These are phyloP conservation scores for Sander lucioperca DNA, from an alignment of 2,113 vertebrate species.

Conservation along the genomic window DNA sequence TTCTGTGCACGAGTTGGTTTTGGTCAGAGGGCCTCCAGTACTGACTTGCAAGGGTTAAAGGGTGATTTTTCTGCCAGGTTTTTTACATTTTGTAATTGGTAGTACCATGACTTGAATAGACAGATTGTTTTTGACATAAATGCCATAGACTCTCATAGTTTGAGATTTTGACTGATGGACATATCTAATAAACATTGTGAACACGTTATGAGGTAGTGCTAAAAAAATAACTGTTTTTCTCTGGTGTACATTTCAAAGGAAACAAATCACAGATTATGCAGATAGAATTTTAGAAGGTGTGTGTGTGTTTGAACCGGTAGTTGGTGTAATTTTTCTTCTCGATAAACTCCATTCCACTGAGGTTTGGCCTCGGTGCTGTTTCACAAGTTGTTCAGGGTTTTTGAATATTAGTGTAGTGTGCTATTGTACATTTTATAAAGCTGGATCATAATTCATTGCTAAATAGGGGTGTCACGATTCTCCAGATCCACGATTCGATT, in stretches of 20 bases:
- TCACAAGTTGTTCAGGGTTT: slow-evolving; percentile 31
- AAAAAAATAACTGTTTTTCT: not conserved
- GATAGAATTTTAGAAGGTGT: not conserved
- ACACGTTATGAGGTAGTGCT: not conserved
- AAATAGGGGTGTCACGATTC: too few species aligned
- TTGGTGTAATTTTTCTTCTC: not conserved
- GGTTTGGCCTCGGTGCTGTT: not conserved
- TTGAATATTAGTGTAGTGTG: not conserved
- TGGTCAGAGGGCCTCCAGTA: not conserved
- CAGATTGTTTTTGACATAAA: not conserved
- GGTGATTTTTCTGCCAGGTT: not conserved
- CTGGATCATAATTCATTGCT: not conserved
- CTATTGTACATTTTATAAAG: not conserved
- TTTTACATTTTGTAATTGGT: not conserved
- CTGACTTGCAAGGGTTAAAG: not conserved
- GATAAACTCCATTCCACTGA: slow-evolving; percentile 4
- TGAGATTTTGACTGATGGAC: not conserved
- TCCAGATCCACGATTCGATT: too few species aligned
- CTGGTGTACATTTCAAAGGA: not conserved
- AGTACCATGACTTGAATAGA: not conserved
- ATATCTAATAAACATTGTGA: not conserved
- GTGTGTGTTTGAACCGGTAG: not conserved
- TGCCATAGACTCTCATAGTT: not conserved
- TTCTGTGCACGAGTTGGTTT: not conserved
- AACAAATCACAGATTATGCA: not conserved